Percentiles rank a stretch among this genome's conserved stretches.
phyloP scores from a whole-genome alignment of 2,113 vertebrate species.

The Solenodon paradoxus region DNA sequence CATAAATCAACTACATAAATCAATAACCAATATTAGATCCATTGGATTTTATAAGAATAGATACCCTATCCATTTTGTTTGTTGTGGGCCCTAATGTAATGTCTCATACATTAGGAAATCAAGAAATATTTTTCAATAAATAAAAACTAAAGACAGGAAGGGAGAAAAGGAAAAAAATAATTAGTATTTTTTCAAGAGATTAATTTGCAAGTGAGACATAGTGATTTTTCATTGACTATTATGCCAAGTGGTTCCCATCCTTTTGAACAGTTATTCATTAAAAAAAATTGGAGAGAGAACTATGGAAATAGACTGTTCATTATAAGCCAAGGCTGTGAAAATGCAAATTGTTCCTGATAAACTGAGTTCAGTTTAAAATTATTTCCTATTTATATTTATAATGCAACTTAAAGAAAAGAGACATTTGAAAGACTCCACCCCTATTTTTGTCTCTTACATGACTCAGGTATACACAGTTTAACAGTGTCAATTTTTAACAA shows the following conservation, averaged over 20 bases:
- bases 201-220: background rate
- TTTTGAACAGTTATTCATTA: background rate
- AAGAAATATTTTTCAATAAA: constrained; percentile 24
- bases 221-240: background rate
- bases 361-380: background rate
- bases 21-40: background rate
- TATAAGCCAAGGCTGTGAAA: background rate
- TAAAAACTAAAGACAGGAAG: constrained; percentile 6
- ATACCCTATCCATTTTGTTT: background rate
- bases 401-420: background rate
- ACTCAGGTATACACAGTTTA: background rate
- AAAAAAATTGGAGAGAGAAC: constrained; percentile 10
- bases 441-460: background rate
- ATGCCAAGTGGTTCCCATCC: background rate
- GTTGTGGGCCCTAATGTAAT: background rate
- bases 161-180: background rate
- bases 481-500: background rate
- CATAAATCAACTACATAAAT: background rate
- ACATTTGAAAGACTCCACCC: background rate
- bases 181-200: background rate
- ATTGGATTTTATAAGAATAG: background rate
- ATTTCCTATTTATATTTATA: background rate
- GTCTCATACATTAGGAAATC: background rate
- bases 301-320: background rate
- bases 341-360: background rate